These are phyloP conservation scores for Sebastes itinus DNA, from an alignment of 2,797 vertebrate genomes.

Conservation along the genomic window DNA sequence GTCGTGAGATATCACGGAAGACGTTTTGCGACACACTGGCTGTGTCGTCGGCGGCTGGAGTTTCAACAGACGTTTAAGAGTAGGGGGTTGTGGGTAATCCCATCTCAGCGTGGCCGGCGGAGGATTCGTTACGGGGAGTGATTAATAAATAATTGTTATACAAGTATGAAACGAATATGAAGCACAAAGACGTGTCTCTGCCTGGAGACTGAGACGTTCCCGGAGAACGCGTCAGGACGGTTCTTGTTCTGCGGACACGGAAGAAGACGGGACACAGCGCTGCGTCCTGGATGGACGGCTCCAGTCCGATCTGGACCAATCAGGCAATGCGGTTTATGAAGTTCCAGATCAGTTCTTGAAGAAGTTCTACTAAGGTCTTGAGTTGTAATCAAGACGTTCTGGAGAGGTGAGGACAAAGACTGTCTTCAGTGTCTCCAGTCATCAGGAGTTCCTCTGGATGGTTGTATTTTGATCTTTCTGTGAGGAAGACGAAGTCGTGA, in stretches of 20 bases:
- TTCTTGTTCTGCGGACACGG: not conserved
- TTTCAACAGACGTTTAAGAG: not conserved
- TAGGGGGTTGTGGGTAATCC: not conserved
- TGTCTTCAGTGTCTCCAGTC: not conserved
- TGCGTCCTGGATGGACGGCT: not conserved
- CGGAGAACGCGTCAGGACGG: too few species aligned
- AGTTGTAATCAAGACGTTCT: conserved; percentile 17
- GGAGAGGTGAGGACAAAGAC: not conserved
- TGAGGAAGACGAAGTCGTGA: not conserved
- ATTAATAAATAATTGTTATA: not conserved
- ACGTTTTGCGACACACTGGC: conserved; percentile 4
- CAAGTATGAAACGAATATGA: not conserved
- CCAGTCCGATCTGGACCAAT: not conserved
- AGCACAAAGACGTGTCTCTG: not conserved
- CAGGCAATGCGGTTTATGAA: not conserved
- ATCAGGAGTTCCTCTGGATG: too few species aligned
- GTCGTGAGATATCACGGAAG: not conserved
- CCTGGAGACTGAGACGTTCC: not conserved
- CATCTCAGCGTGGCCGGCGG: not conserved
- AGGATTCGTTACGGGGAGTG: not conserved
- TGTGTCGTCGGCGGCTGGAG: not conserved
- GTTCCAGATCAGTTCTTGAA: not conserved
- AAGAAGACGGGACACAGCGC: not conserved
- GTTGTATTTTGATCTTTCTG: not conserved
- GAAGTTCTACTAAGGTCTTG: not conserved